phyloP scores from a whole-genome alignment of 2,797 vertebrate genomes.

The Pangasius sanitwongsei region DNA sequence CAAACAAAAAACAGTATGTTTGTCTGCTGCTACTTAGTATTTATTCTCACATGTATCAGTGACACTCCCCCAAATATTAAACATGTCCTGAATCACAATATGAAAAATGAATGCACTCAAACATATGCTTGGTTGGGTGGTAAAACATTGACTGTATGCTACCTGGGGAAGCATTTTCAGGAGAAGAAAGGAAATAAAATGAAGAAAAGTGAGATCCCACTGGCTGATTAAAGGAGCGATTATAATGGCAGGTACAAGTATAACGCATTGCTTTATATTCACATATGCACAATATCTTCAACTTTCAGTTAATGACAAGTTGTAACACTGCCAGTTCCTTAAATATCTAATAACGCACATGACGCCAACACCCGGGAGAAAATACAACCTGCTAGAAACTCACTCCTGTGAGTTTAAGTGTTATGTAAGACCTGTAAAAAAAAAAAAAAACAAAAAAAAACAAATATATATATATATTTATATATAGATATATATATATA shows the following conservation, averaged over 20 bases:
- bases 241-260: not conserved
- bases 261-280: not conserved
- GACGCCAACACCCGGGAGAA: not conserved
- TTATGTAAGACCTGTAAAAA: not conserved
- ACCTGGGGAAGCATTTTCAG: not conserved
- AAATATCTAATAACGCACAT: not conserved
- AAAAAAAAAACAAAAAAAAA: not conserved
- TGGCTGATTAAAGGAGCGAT: not conserved
- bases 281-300: not conserved
- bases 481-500: too few relatives aligned
- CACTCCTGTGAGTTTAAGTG: not conserved
- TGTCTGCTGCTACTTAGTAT: not conserved
- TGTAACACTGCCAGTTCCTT: not conserved
- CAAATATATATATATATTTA: too few relatives aligned
- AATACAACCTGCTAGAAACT: not conserved
- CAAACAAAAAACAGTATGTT: not conserved
- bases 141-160: not conserved
- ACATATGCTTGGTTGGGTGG: not conserved
- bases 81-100: not conserved
- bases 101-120: not conserved
- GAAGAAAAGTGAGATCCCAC: not conserved
- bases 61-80: not conserved
- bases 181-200: not conserved
- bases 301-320: not conserved
- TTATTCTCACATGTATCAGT: not conserved